phyloP scores from a whole-genome alignment of 2,888 invertebrate genomes.

The Pasiphila rectangulata region DNA sequence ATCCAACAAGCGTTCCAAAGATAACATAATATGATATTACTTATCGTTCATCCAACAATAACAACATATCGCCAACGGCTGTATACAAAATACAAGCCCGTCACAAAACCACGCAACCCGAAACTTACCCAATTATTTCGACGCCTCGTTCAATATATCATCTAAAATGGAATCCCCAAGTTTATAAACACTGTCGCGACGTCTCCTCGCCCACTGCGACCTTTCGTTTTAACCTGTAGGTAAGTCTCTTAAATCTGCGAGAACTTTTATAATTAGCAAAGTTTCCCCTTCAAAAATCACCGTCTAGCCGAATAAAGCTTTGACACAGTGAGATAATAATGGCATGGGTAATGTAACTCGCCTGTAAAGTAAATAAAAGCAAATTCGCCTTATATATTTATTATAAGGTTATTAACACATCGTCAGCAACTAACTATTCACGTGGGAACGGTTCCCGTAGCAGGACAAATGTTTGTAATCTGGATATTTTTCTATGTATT shows the following conservation, averaged over 20 bases:
- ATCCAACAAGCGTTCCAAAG: no score
- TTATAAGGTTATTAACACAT: neutral
- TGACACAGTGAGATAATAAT: neutral
- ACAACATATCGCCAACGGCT: no score
- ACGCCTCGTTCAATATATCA: constrained; percentile 1
- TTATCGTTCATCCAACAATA: no score
- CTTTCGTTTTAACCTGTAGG: constrained; percentile 22
- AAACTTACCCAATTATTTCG: constrained; percentile 5
- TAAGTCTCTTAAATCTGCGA: constrained; percentile 22
- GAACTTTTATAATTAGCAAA: constrained; percentile 24
- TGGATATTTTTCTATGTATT: no score
- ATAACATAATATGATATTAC: no score
- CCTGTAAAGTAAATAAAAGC: neutral
- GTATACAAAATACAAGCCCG: neutral
- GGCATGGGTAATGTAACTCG: neutral
- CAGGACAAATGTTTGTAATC: no score
- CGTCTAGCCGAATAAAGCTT: constrained; percentile 11
- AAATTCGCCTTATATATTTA: no score
- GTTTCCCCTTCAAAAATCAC: constrained; percentile 22
- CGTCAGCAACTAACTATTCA: no score
- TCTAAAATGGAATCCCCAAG: constrained; percentile 10
- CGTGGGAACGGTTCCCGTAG: no score
- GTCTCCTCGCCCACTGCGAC: constrained; percentile 21
- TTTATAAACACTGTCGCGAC: constrained; percentile 18
- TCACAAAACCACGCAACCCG: neutral